phyloP scores from a whole-genome alignment of 2,888 invertebrate species.

The Himalopsyche tibetana region DNA sequence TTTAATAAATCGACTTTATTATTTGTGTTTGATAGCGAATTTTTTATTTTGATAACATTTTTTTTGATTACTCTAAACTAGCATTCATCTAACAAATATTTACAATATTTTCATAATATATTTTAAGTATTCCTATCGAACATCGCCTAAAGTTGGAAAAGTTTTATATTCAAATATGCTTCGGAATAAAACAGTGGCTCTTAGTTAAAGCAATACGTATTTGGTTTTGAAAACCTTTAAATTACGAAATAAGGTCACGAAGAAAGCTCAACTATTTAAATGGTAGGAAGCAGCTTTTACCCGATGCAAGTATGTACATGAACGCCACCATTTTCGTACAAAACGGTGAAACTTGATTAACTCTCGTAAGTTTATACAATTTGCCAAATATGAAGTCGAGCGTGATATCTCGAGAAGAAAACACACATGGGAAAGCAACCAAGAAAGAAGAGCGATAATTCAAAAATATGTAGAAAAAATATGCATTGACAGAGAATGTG shows the following conservation, averaged over 20 bases:
- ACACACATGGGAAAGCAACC: not conserved
- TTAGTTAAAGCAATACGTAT: not conserved
- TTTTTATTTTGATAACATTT: too few species aligned
- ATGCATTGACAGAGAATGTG: too few species aligned
- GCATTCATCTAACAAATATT: too few species aligned
- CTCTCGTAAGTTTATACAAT: conserved; percentile 32
- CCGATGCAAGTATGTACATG: not conserved
- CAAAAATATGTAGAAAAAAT: too few species aligned
- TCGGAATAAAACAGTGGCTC: not conserved
- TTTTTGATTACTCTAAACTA: too few species aligned
- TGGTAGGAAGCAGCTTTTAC: conserved; percentile 1
- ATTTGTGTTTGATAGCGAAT: too few species aligned
- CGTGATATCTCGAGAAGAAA: conserved; percentile 1
- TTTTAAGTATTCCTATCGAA: not conserved
- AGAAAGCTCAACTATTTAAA: not conserved
- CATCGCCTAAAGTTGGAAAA: not conserved
- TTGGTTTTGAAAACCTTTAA: not conserved
- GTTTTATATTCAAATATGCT: not conserved
- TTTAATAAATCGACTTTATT: too few species aligned
- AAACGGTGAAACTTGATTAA: conserved; percentile 31
- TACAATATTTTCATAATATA: too few species aligned
- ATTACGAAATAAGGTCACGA: not conserved
- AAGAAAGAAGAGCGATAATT: not conserved
- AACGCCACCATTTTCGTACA: not conserved
- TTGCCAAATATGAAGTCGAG: conserved; percentile 42